Conservation (phyloP, 2,797 vertebrate species). For the Sebastes itinus region DNA sequence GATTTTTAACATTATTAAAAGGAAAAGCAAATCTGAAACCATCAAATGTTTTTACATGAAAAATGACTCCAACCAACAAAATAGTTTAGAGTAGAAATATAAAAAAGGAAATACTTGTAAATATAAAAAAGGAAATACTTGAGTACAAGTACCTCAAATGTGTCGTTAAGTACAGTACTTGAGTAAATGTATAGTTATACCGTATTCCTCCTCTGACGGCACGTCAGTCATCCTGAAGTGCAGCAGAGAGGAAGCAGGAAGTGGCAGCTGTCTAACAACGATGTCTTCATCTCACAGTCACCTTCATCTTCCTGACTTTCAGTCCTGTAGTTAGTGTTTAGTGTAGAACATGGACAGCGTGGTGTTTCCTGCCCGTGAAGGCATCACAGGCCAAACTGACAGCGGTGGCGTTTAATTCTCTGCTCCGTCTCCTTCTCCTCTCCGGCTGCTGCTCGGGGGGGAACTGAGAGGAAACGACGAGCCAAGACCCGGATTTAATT, state of each 20-base stretch:
- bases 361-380: neutral
- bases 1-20: too few species aligned
- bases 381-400: neutral
- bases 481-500: slow-evolving; percentile 59
- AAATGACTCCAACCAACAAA: too few species aligned
- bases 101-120: too few species aligned
- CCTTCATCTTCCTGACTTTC: neutral
- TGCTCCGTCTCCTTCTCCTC: slow-evolving; percentile 11
- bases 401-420: slow-evolving; percentile 31
- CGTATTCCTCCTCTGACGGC: too few species aligned
- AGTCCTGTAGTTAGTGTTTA: neutral
- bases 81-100: too few species aligned
- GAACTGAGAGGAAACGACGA: slow-evolving; percentile 25
- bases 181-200: too few species aligned
- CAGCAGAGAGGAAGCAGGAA: neutral
- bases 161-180: too few species aligned
- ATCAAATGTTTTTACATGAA: too few species aligned
- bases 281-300: neutral
- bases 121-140: too few species aligned
- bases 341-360: neutral
- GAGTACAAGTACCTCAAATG: too few species aligned
- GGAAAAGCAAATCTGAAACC: too few species aligned
- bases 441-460: slow-evolving; percentile 11
- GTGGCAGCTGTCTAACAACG: neutral
- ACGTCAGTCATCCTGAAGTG: too few species aligned